A percentile compares a stretch with the other conserved stretches of the same genome.
Evolutionary conservation across 2,113 vertebrate genomes (phyloP).

Genomic region (Petroica traversi): DNA sequence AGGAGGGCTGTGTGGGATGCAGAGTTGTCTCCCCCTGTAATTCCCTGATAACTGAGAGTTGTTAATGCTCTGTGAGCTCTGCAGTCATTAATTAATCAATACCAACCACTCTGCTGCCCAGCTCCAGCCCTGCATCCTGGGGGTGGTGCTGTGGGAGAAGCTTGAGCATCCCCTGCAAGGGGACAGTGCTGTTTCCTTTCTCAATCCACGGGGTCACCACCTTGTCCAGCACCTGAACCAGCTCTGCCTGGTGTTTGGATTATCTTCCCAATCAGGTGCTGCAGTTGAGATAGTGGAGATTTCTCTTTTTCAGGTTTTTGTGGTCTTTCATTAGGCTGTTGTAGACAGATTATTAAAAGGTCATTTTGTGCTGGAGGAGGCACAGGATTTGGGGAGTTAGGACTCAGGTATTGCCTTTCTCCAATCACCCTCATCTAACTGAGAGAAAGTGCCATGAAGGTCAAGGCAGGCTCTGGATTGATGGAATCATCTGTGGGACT

Average conservation of each 20-base stretch:
- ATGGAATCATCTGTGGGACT: background rate
- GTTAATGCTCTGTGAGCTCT: too few relatives aligned
- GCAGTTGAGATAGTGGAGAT: background rate
- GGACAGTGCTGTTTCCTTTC: too few relatives aligned
- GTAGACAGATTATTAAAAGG: background rate
- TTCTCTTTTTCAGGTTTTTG: background rate
- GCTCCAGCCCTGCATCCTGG: background rate
- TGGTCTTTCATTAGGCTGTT: background rate
- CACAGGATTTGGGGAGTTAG: background rate
- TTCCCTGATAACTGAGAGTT: constrained; percentile 28
- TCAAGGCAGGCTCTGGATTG: background rate
- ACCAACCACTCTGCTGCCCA: background rate
- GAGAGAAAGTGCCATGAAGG: background rate
- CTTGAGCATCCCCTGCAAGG: too few relatives aligned
- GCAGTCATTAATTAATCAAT: constrained; percentile 57
- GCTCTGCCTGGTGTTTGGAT: background rate
- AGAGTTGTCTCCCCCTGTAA: constrained; percentile 26
- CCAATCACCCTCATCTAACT: background rate
- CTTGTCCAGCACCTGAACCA: background rate
- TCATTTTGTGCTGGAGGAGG: background rate
- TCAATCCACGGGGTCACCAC: background rate
- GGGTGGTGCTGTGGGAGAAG: background rate
- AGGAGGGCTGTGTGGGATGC: constrained; percentile 9
- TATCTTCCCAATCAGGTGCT: background rate
- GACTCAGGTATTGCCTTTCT: fast-evolving